phyloP scores from a whole-genome alignment of 2,797 vertebrate genomes.

The Enteromius treurensis region DNA sequence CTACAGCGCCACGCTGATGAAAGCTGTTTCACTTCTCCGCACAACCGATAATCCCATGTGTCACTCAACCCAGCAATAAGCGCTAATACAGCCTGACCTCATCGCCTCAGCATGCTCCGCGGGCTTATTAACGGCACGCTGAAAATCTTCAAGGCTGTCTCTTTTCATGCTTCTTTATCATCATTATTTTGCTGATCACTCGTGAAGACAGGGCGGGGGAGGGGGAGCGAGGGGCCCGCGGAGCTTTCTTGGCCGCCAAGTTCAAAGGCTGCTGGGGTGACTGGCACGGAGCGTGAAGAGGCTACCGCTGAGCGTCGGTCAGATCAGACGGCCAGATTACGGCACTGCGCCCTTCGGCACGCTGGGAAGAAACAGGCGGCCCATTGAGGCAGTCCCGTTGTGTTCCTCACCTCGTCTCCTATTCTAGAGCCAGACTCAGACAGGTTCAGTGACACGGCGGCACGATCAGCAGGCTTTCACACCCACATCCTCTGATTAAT shows the following conservation, averaged over 20 bases:
- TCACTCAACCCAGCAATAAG: constrained; percentile 78
- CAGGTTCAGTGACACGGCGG: constrained; percentile 3
- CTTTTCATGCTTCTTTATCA: constrained; percentile 69
- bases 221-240: constrained; percentile 6
- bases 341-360: constrained; percentile 6
- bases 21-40: constrained; percentile 68
- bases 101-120: constrained; percentile 61
- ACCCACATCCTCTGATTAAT: constrained; percentile 8
- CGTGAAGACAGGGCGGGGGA: constrained; percentile 60
- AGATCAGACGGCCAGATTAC: constrained; percentile 63
- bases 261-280: constrained; percentile 71
- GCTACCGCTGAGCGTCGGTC: constrained; percentile 66
- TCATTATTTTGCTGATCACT: constrained; percentile 75
- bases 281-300: constrained; percentile 64
- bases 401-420: constrained; percentile 16
- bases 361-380: constrained; percentile 47
- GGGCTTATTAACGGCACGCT: constrained; percentile 72
- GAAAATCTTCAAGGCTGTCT: constrained; percentile 71
- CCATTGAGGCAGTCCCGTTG: constrained; percentile 45
- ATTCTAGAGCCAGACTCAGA: constrained; percentile 3
- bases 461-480: neutral
- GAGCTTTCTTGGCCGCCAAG: constrained; percentile 72
- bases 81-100: constrained; percentile 71
- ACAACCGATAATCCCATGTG: constrained; percentile 66
- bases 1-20: constrained; percentile 67